These are phyloP conservation scores for Oreortyx pictus DNA, from an alignment of 2,797 vertebrate species.

Conservation along the genomic window DNA sequence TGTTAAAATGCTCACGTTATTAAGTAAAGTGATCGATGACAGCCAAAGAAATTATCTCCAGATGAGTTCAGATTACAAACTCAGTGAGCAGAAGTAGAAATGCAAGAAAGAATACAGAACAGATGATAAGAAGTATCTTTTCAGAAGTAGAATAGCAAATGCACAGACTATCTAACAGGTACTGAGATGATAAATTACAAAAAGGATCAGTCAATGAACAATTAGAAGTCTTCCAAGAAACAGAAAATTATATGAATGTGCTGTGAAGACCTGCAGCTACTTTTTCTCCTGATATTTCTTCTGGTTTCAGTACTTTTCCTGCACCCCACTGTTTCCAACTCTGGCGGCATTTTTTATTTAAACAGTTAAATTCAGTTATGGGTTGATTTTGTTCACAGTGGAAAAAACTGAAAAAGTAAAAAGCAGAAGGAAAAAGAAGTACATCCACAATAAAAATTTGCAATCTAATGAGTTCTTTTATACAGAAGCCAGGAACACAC, in stretches of 20 bases:
- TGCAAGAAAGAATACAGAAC: not conserved
- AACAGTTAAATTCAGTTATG: not conserved
- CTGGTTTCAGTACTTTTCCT: not conserved
- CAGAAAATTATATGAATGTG: not conserved
- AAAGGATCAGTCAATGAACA: not conserved
- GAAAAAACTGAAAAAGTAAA: not conserved
- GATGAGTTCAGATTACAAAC: conserved; percentile 28
- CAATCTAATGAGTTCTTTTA: not conserved
- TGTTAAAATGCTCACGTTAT: not conserved
- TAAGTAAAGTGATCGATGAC: conserved; percentile 54
- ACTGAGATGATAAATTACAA: not conserved
- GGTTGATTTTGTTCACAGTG: not conserved
- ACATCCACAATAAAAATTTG: not conserved
- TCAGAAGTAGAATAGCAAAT: not conserved
- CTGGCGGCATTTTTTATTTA: not conserved
- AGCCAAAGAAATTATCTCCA: conserved; percentile 19
- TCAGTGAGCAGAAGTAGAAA: conserved; percentile 6
- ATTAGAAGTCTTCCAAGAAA: not conserved
- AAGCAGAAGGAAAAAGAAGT: not conserved
- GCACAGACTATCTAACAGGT: not conserved
- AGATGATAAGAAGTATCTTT: not conserved
- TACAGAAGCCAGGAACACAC: not conserved
- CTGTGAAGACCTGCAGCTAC: not conserved
- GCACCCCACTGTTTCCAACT: not conserved
- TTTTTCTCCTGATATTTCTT: not conserved